A percentile compares a stretch with the other conserved stretches of the same genome.
Evolutionary conservation across 2,888 invertebrate species (phyloP).

Genomic region (Blastobasis adustella): DNA sequence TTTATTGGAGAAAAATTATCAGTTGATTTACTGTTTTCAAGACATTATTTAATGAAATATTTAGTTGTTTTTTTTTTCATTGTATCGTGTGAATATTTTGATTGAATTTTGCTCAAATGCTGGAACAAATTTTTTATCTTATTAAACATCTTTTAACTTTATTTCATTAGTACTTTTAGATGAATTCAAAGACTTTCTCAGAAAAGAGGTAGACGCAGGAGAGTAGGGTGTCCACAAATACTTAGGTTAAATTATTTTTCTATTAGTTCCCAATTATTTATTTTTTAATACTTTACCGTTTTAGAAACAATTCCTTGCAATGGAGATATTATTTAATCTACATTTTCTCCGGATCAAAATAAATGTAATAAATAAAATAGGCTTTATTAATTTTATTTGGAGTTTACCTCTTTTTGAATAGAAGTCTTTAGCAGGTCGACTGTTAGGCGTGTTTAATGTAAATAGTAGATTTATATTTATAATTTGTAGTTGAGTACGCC

Average conservation of each 20-base stretch:
- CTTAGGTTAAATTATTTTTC: too few species aligned
- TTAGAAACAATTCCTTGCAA: too few species aligned
- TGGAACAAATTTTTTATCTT: conserved; percentile 24
- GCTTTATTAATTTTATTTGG: neutral
- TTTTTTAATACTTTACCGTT: too few species aligned
- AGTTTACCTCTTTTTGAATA: conserved; percentile 6
- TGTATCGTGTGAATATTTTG: too few species aligned
- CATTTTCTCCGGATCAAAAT: too few species aligned
- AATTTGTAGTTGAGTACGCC: conserved; percentile 32
- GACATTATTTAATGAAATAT: too few species aligned
- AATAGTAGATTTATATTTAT: conserved; percentile 65
- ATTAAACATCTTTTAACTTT: conserved; percentile 3
- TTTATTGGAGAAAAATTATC: too few species aligned
- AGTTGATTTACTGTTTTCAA: too few species aligned
- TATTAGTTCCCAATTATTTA: too few species aligned
- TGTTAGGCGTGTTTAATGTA: conserved; percentile 52
- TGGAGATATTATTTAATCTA: neutral
- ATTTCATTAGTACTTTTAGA: conserved; percentile 17
- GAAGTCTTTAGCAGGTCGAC: conserved; percentile 46
- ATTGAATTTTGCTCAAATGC: conserved; percentile 25
- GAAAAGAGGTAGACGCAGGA: neutral
- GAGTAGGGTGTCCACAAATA: too few species aligned
- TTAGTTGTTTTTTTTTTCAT: too few species aligned
- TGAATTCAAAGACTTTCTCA: conserved; percentile 1
- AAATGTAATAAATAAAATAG: too few species aligned